A percentile compares a stretch with the other conserved stretches of the same genome.
These are phyloP conservation scores for Colletes gigas DNA, from an alignment of 1,140 invertebrate species.

Conservation along the genomic window DNA sequence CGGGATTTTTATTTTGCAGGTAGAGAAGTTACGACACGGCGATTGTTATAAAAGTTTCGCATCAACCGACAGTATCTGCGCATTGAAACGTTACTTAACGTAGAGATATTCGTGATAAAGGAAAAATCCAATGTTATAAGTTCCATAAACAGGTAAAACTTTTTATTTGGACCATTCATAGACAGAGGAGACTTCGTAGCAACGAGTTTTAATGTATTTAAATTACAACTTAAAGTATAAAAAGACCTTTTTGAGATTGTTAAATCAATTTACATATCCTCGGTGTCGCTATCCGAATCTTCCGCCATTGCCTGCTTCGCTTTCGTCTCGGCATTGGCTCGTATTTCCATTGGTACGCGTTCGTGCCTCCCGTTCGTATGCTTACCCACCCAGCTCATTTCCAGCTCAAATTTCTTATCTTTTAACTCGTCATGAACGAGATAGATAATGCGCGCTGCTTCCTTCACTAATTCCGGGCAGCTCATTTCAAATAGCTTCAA, in stretches of 20 bases:
- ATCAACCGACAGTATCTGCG: background rate
- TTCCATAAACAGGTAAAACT: conserved; percentile 38
- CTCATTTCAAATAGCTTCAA: conserved; percentile 93
- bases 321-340: conserved; percentile 88
- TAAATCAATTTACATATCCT: conserved; percentile 84
- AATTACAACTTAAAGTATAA: conserved; percentile 61
- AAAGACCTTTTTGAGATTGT: conserved; percentile 33
- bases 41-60: background rate
- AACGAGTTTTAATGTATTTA: conserved; percentile 32
- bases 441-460: conserved; percentile 98
- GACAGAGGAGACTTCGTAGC: conserved; percentile 3
- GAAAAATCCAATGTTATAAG: background rate
- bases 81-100: no score
- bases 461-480: conserved; percentile 93
- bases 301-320: conserved; percentile 92
- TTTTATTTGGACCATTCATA: conserved; percentile 40
- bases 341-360: conserved; percentile 85
- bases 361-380: conserved; percentile 89
- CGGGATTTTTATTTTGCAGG: background rate
- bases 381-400: conserved; percentile 97
- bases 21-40: background rate
- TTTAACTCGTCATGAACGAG: conserved; percentile 98
- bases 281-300: conserved; percentile 91
- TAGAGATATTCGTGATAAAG: background rate
- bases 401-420: conserved; percentile 98